Evolutionary conservation across 2,797 vertebrate genomes (phyloP).

Genomic region (Champsocephalus esox): DNA sequence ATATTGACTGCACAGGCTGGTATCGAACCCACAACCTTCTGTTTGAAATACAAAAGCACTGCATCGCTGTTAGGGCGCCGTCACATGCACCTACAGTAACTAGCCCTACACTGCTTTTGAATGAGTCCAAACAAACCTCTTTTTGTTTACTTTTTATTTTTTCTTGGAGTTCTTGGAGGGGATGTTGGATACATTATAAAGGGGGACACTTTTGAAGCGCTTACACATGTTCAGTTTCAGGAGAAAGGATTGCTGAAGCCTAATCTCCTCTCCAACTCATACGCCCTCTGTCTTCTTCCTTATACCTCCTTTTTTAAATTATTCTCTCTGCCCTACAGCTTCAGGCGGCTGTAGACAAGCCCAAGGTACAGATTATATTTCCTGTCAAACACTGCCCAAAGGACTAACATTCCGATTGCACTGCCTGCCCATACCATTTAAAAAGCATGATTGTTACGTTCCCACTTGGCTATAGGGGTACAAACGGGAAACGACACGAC

Average conservation of each 20-base stretch:
- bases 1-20: too few relatives aligned
- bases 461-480: too few relatives aligned
- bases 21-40: too few relatives aligned
- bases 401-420: slow-evolving; percentile 33
- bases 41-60: too few relatives aligned
- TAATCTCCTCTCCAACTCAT: slow-evolving; percentile 33
- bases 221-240: slow-evolving; percentile 65
- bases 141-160: slow-evolving; percentile 3
- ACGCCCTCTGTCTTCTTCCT: slow-evolving; percentile 29
- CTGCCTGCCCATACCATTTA: slow-evolving; percentile 21
- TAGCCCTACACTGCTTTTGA: not conserved
- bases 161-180: slow-evolving; percentile 44
- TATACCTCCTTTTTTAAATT: slow-evolving; percentile 30
- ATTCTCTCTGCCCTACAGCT: slow-evolving; percentile 34
- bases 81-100: too few relatives aligned
- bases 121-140: not conserved
- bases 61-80: too few relatives aligned
- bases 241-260: slow-evolving; percentile 52
- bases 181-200: slow-evolving; percentile 56
- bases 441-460: not conserved
- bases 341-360: slow-evolving; percentile 48
- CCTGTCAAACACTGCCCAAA: slow-evolving; percentile 47
- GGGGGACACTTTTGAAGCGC: slow-evolving; percentile 62
- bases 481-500: too few relatives aligned
- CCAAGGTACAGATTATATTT: slow-evolving; percentile 51